Conservation (phyloP, 2,113 vertebrate genomes). For the Forbesichthys agassizii region DNA sequence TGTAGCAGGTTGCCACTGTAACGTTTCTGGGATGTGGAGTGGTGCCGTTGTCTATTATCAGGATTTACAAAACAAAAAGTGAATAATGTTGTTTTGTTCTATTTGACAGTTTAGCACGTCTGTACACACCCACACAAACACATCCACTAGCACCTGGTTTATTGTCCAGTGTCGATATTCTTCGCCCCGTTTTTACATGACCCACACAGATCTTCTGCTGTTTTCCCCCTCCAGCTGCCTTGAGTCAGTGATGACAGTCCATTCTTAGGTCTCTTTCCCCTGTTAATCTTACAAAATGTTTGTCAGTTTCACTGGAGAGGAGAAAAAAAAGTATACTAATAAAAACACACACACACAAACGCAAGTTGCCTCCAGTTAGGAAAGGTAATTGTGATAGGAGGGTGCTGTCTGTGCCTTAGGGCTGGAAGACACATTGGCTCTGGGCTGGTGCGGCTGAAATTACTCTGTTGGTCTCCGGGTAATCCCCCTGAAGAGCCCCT, state of each 20-base stretch:
- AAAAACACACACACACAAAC: not conserved
- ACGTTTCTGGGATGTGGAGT: constrained; percentile 8
- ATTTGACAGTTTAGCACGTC: constrained; percentile 2
- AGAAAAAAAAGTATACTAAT: not conserved
- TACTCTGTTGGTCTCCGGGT: constrained; percentile 27
- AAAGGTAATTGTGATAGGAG: constrained; percentile 26
- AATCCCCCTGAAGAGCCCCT: constrained; percentile 22
- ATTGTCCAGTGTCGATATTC: too few relatives aligned
- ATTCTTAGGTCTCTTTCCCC: too few relatives aligned
- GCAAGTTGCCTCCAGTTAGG: constrained; percentile 2
- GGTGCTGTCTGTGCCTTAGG: constrained; percentile 15
- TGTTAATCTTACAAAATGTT: not conserved
- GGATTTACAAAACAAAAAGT: not conserved
- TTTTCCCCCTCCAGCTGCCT: too few relatives aligned
- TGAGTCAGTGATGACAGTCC: too few relatives aligned
- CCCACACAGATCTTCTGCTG: too few relatives aligned
- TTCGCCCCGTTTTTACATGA: too few relatives aligned
- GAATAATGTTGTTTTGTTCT: not conserved
- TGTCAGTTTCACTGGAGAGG: constrained; percentile 18
- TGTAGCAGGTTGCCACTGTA: not conserved
- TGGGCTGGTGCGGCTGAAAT: not conserved
- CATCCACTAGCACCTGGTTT: not conserved
- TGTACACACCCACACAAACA: constrained; percentile 1
- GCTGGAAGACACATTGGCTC: constrained; percentile 19
- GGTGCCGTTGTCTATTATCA: not conserved